Evolutionary conservation across 2,888 invertebrate species (phyloP), one percentile per base, ranked within the genome.

Genomic region (Biston stratarius): DNA sequence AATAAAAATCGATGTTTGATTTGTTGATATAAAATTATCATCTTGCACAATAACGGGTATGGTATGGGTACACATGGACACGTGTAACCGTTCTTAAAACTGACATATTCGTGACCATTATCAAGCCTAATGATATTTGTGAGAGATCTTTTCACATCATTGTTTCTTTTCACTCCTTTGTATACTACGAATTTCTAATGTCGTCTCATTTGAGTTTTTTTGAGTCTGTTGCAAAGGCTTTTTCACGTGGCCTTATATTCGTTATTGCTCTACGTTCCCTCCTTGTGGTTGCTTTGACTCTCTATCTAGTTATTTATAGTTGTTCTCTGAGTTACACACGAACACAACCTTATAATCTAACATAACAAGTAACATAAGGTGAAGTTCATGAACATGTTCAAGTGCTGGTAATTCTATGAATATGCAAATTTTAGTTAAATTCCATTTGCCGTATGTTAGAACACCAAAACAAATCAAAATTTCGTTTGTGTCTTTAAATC

Each of bases 251-350:
- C 53, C 67, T 44, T 59, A 45, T 55, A 61, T 67, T 60, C 36
- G 60, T 63, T 64, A 68, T 64, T 68, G 60, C 56, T 68, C 63
- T 61, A 40, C 36, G 44, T 51, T 63, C 36, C 40, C 47, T 59
- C 49, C 62, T 49, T 60, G 67, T 60, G 67, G 67, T 68, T 55
- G 45, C 56, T 68, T 64, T 63, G 67, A 57, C 63, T 59, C 42
- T 53, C 15, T 14, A 36, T 47, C 38, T 36, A 42, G 48, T 12
- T 55, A 60, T 15, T 58, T 49, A 44, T 45, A 9, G 9, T 24
- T 24, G 38, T 8, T 52, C 34, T 53, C 55, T 6, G 24, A 55
- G 42, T 42, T 42, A 42, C 55, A 42, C 12, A 24, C 48, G n/a
- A 34, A 34, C 12, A 51, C 34, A 51, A n/a, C 34, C 51, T 34